Conservation (phyloP, 2,797 vertebrate genomes). For the Gallinago solitaria region DNA sequence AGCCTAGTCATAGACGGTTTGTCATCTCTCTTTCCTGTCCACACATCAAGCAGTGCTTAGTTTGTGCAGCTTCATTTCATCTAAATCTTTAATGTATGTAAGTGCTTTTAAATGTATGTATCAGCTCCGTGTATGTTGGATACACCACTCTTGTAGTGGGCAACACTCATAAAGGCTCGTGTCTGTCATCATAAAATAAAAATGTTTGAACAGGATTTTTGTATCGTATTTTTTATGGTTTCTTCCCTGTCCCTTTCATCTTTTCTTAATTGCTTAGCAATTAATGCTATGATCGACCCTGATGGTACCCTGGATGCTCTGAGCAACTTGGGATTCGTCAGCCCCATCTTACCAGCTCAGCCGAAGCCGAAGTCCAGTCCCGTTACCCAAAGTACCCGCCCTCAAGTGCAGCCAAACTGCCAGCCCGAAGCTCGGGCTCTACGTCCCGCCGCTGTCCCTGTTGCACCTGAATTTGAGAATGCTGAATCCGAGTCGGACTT, state of each 20-base stretch:
- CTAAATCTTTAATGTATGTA: neutral
- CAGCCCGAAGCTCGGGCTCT: constrained; percentile 66
- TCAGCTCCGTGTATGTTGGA: neutral
- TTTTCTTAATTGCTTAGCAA: constrained; percentile 78
- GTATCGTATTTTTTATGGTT: neutral
- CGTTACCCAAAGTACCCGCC: constrained; percentile 67
- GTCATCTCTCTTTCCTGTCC: neutral
- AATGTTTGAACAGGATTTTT: neutral
- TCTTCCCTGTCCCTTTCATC: neutral
- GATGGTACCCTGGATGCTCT: constrained; percentile 94
- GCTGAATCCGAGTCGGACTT: constrained; percentile 80
- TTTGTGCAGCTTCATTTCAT: neutral
- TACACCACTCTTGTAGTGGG: neutral
- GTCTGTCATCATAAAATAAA: neutral
- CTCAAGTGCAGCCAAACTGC: constrained; percentile 68
- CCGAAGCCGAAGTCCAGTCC: constrained; percentile 82
- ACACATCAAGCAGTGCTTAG: neutral
- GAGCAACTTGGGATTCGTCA: constrained; percentile 86
- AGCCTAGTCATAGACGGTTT: rapidly evolving
- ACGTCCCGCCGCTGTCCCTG: constrained; percentile 65
- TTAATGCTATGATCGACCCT: constrained; percentile 97
- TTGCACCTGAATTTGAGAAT: constrained; percentile 71
- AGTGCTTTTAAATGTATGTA: neutral
- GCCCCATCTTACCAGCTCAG: constrained; percentile 79
- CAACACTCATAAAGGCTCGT: neutral